A percentile compares a stretch with the other conserved stretches of the same genome.
These are phyloP conservation scores for Neogobius melanostomus DNA, from an alignment of 2,113 vertebrate genomes.

Conservation along the genomic window DNA sequence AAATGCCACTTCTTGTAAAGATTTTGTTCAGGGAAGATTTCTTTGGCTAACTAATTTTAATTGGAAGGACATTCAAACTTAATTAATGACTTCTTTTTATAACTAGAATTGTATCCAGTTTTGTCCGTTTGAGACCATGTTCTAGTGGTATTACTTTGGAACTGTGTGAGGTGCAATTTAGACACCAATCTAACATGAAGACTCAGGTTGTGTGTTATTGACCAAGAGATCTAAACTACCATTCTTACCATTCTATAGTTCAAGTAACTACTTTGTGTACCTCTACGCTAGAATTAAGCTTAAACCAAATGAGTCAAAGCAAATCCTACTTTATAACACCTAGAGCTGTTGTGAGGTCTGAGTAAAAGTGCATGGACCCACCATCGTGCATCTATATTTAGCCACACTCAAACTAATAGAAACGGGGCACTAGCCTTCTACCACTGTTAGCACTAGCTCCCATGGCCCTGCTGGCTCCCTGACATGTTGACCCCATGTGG, in stretches of 20 bases:
- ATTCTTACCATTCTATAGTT: too few relatives aligned
- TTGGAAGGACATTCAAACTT: background rate
- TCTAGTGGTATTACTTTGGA: too few relatives aligned
- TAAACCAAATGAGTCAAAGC: background rate
- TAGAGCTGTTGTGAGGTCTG: background rate
- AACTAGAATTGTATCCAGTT: too few relatives aligned
- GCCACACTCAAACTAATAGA: slow-evolving; percentile 9
- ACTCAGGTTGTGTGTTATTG: too few relatives aligned
- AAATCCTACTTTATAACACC: background rate
- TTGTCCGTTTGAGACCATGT: too few relatives aligned
- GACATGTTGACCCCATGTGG: slow-evolving; percentile 67
- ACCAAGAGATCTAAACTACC: too few relatives aligned
- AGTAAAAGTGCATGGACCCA: slow-evolving; percentile 12
- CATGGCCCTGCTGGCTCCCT: slow-evolving; percentile 49
- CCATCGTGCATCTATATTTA: slow-evolving; percentile 28
- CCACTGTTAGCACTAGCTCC: slow-evolving; percentile 36
- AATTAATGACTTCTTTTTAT: too few relatives aligned
- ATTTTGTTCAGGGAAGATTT: slow-evolving; percentile 1
- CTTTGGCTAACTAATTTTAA: background rate
- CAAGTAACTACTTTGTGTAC: background rate
- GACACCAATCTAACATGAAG: too few relatives aligned
- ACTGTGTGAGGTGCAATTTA: too few relatives aligned
- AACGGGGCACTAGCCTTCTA: slow-evolving; percentile 15
- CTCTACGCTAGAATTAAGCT: background rate
- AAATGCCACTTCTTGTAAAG: too few relatives aligned